Evolutionary conservation across 2,797 vertebrate species (phyloP).

Genomic region (Pangasius mekongensis): DNA sequence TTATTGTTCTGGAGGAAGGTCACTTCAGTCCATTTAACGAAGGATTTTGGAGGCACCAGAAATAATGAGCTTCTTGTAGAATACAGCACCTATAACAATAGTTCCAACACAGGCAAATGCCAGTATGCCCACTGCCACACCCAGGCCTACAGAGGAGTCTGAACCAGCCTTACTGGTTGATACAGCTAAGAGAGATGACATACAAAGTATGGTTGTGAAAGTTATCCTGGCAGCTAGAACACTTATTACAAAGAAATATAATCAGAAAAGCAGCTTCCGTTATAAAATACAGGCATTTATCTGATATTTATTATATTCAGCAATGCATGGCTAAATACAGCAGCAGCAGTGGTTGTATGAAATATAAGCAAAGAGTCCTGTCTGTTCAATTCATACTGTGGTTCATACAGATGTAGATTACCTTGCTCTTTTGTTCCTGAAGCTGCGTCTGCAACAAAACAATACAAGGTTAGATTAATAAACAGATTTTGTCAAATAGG

Average conservation of each 20-base stretch:
- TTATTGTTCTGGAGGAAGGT: conserved; percentile 8
- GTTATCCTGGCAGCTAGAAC: background rate
- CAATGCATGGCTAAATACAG: background rate
- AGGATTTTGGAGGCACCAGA: conserved; percentile 41
- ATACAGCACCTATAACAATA: conserved; percentile 62
- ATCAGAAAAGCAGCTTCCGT: background rate
- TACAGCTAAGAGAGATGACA: conserved; percentile 31
- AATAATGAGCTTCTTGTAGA: conserved; percentile 69
- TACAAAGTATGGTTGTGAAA: background rate
- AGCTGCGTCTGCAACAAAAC: conserved; percentile 44
- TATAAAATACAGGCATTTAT: background rate
- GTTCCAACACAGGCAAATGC: conserved; percentile 66
- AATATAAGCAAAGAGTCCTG: background rate
- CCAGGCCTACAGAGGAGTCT: conserved; percentile 63
- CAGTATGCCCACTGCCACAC: conserved; percentile 73
- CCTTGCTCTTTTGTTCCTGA: conserved; percentile 65
- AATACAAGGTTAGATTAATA: background rate
- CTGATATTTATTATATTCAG: background rate
- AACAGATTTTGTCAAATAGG: background rate
- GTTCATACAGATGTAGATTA: conserved; percentile 48
- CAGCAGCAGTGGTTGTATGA: background rate
- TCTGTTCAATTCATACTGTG: conserved; percentile 12
- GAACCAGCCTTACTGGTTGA: background rate
- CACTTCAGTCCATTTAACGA: conserved; percentile 54
- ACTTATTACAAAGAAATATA: background rate